Base-by-base conservation (phyloP, 2,113 vertebrate genomes). In the Okapia johnstoni region DNA sequence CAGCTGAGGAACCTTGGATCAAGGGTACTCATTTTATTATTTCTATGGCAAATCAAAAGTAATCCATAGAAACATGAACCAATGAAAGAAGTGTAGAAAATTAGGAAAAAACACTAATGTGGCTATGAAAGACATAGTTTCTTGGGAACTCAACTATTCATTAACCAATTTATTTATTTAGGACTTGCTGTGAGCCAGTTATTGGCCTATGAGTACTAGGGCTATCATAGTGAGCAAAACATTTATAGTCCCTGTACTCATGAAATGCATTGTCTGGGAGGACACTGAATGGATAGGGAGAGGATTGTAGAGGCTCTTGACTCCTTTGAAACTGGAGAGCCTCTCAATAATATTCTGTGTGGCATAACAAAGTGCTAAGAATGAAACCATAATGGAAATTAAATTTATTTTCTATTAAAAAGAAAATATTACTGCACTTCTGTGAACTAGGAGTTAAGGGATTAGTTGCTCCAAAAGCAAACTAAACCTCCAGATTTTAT, bases 1-100 rank as follows among this genome's bases (percentile, higher is more conserved):
- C 95, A 97, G 94, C 97, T 98, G 98, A 98, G 96, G 94, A 98
- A 96, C 84, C 89, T 95, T 85, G 77, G n/a, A 93, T 98, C 48
- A 70, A 97, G 88, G 66, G 91, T 97, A 57, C 85, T 96, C 91
- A 83, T 90, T 97, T 98, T 96, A 96, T 96, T 96, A 90, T 60
- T 97, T 97, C 96, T 81, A 83, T 96, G 30, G 83, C 90, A 97
- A 98, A 96, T 73, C 79, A 79, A 92, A 73, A 95, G 57, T 80
- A 84, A 81, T 36, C 11, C 84, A 73, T 46, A 96, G 57, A 96
- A 96, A 90, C 14, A 83, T 17, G 6, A 60, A 60, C 43, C 5
- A 33, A 61, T 63, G 19, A 80, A 86, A 81, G 33, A 63, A 46
- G 3, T 73, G 16, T 48, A 90, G 48, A 85, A 77, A 73, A 36